Conservation (phyloP, 2,797 vertebrate species). For the Cryptoprocta ferox region DNA sequence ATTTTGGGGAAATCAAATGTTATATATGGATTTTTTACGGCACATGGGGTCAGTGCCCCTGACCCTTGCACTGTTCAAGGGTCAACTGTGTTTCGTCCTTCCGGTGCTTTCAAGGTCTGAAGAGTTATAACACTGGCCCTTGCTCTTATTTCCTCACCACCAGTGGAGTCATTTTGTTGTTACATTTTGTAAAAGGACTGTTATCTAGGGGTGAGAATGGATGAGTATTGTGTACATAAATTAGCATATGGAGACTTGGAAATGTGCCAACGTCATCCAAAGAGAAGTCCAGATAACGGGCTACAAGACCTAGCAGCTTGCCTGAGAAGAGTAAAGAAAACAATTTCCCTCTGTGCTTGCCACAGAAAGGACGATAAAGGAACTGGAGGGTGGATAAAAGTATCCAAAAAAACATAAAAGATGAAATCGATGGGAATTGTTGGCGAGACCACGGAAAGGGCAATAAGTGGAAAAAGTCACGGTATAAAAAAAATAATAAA, state of each 20-base stretch:
- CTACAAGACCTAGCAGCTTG: slow-evolving; percentile 37
- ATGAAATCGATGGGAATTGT: slow-evolving; percentile 58
- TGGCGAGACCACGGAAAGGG: background rate
- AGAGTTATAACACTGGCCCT: background rate
- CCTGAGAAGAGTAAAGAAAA: slow-evolving; percentile 73
- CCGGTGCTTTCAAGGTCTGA: background rate
- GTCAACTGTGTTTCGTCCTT: background rate
- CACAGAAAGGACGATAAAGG: slow-evolving; percentile 62
- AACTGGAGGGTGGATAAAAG: background rate
- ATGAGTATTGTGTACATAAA: background rate
- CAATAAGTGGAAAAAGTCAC: slow-evolving; percentile 60
- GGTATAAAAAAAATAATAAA: background rate
- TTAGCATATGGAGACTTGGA: slow-evolving; percentile 59
- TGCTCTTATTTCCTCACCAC: background rate
- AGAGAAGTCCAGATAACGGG: slow-evolving; percentile 56
- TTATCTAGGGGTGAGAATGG: slow-evolving; percentile 51
- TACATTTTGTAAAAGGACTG: slow-evolving; percentile 10
- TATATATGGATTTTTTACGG: background rate
- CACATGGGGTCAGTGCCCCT: background rate
- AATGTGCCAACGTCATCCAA: slow-evolving; percentile 56
- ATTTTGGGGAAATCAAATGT: background rate
- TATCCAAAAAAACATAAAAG: slow-evolving; percentile 65
- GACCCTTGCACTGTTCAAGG: background rate
- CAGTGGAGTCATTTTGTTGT: background rate
- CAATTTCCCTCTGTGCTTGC: slow-evolving; percentile 57